Evolutionary conservation across 2,797 vertebrate species (phyloP).

Genomic region (Pantherophis alleghaniensis): DNA sequence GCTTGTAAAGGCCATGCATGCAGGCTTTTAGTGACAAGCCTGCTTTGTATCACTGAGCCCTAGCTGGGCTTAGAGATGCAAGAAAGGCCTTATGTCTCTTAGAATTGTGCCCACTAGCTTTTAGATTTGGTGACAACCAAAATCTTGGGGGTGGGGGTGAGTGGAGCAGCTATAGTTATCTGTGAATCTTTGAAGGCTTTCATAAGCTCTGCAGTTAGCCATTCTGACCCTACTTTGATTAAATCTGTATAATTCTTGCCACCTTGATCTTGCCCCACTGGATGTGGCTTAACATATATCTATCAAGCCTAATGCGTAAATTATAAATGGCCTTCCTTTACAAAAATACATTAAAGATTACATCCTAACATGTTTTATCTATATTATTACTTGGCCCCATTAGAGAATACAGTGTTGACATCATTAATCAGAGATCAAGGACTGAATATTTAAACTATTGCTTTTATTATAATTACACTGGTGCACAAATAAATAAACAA

Average conservation of each 20-base stretch:
- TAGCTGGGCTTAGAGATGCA: neutral
- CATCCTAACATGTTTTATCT: slow-evolving; percentile 11
- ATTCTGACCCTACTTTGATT: neutral
- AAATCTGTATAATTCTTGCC: neutral
- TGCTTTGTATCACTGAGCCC: neutral
- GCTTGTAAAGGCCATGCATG: neutral
- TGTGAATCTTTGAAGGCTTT: neutral
- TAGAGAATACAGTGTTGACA: slow-evolving; percentile 21
- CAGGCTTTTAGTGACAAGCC: neutral
- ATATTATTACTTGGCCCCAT: slow-evolving; percentile 16
- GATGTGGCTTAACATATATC: neutral
- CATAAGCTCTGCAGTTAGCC: neutral
- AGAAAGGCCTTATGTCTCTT: neutral
- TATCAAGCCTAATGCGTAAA: neutral
- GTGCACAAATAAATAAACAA: slow-evolving; percentile 84
- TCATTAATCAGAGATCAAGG: slow-evolving; percentile 44
- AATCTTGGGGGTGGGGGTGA: neutral
- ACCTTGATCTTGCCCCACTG: neutral
- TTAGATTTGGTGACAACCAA: neutral
- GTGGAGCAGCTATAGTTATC: neutral
- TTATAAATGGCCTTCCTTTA: neutral
- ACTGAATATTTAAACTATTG: slow-evolving; percentile 79
- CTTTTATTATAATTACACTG: slow-evolving; percentile 82
- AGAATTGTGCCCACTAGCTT: neutral
- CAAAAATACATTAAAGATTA: neutral